Conservation (phyloP, 2,113 vertebrate genomes). For the Micronycteris hirsuta region DNA sequence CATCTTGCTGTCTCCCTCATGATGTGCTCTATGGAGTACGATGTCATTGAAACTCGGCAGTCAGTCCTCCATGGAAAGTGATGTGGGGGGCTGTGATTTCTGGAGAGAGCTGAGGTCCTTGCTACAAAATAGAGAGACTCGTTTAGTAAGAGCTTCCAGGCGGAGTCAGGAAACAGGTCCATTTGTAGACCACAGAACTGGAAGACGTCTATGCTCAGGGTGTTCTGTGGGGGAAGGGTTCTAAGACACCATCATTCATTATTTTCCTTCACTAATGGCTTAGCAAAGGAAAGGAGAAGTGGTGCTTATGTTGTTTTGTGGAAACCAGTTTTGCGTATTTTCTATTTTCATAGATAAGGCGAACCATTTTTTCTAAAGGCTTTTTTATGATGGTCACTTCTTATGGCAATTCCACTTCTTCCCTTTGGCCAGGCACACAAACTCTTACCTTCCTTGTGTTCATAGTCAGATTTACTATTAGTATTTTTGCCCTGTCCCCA, state of each 20-base stretch:
- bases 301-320: background rate
- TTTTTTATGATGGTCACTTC: background rate
- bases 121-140: background rate
- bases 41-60: background rate
- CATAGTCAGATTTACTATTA: background rate
- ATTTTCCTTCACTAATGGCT: constrained; percentile 1
- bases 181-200: background rate
- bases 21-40: background rate
- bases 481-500: background rate
- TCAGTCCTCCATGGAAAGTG: background rate
- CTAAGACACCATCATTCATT: background rate
- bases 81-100: background rate
- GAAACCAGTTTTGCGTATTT: background rate
- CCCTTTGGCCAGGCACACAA: background rate
- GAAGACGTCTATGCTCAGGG: background rate
- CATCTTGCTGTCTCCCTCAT: background rate
- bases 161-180: background rate
- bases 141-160: background rate
- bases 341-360: background rate
- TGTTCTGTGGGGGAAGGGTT: background rate
- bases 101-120: background rate
- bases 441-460: background rate
- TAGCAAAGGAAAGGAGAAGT: constrained; percentile 32
- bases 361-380: background rate
- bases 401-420: background rate